Conservation (phyloP, 2,888 invertebrate species). For the Melikaiella ostensackeni region DNA sequence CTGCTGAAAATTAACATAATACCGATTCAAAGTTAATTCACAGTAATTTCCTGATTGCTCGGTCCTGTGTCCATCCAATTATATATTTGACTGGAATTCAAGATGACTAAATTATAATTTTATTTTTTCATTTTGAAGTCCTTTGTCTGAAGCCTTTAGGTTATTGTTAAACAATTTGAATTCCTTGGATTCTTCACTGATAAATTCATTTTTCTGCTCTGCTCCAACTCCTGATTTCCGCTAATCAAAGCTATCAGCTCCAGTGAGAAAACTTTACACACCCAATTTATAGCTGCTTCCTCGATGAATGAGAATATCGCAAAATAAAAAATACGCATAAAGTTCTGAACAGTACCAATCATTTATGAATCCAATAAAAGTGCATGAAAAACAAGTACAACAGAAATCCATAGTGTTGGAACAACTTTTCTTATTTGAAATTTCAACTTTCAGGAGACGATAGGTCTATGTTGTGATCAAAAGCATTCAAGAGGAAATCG, state of each 20-base stretch:
- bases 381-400: not conserved
- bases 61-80: not conserved
- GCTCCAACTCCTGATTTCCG: not conserved
- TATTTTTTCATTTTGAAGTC: not conserved
- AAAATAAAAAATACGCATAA: not conserved
- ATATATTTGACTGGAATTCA: not conserved
- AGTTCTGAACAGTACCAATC: not conserved
- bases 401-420: not conserved
- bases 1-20: no score
- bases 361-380: not conserved
- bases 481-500: not conserved
- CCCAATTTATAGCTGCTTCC: not conserved
- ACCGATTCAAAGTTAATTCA: no score
- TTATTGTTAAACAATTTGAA: not conserved
- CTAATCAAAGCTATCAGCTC: constrained; percentile 26
- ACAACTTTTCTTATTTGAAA: not conserved
- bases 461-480: constrained; percentile 1
- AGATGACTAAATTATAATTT: no score
- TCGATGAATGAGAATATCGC: constrained; percentile 21
- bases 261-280: constrained; percentile 14
- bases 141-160: not conserved
- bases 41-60: no score
- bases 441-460: not conserved
- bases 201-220: not conserved
- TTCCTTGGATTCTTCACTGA: not conserved